These are phyloP conservation scores for Bellardia pandia DNA, from an alignment of 2,888 invertebrate genomes.

Conservation along the genomic window DNA sequence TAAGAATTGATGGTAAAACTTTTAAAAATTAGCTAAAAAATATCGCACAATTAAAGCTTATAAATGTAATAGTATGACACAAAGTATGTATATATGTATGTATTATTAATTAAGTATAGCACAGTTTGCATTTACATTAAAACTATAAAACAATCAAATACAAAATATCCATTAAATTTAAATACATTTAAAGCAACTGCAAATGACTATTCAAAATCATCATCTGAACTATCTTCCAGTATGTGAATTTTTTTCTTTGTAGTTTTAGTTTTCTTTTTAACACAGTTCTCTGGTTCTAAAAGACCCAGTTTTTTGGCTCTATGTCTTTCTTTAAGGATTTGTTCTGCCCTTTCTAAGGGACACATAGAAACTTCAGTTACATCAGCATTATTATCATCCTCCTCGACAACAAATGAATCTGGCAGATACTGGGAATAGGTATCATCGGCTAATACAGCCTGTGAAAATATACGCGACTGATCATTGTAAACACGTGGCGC, in stretches of 20 bases:
- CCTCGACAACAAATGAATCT: conserved; percentile 84
- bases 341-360: conserved; percentile 88
- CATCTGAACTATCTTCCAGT: conserved; percentile 74
- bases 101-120: not conserved
- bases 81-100: not conserved
- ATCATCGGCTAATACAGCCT: conserved; percentile 83
- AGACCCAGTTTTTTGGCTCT: conserved; percentile 74
- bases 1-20: too few species aligned
- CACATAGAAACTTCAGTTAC: conserved; percentile 78
- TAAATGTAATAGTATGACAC: not conserved
- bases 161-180: not conserved
- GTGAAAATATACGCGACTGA: conserved; percentile 85
- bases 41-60: not conserved
- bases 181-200: not conserved
- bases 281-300: not conserved
- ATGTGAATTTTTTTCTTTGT: conserved; percentile 50
- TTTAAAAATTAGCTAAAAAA: not conserved
- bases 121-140: not conserved
- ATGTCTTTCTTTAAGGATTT: conserved; percentile 84
- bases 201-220: conserved; percentile 56
- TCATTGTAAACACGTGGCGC: conserved; percentile 84
- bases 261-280: conserved; percentile 43
- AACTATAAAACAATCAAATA: conserved; percentile 16
- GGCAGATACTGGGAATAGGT: conserved; percentile 85
- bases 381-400: conserved; percentile 79